phyloP scores from a whole-genome alignment of 2,888 invertebrate species.

The Malthinus flaveolus region DNA sequence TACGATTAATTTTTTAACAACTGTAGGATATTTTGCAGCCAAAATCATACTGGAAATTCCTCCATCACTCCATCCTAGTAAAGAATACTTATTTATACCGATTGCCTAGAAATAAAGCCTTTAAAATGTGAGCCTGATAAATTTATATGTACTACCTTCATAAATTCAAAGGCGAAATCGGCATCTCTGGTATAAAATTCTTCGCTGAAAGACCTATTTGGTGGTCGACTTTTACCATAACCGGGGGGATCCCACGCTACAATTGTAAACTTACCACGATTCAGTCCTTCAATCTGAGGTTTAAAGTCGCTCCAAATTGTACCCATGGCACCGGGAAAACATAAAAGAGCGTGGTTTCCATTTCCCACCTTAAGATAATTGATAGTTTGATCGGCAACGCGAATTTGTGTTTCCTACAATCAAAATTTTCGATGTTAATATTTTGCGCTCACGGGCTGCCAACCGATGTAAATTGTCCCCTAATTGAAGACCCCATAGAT shows the following conservation, averaged over 20 bases:
- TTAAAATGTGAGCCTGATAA: not conserved
- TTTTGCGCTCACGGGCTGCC: too few species aligned
- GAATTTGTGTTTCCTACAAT: constrained; percentile 64
- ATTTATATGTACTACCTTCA: constrained; percentile 62
- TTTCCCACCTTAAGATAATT: constrained; percentile 67
- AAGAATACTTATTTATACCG: constrained; percentile 68
- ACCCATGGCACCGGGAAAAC: constrained; percentile 82
- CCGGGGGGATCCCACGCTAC: constrained; percentile 87
- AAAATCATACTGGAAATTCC: constrained; percentile 77
- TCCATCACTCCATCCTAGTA: constrained; percentile 91
- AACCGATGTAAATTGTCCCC: too few species aligned
- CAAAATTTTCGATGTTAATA: too few species aligned
- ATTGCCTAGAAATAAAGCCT: constrained; percentile 55
- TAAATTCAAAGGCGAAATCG: constrained; percentile 67
- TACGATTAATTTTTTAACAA: constrained; percentile 72
- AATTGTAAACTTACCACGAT: constrained; percentile 64
- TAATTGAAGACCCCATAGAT: too few species aligned
- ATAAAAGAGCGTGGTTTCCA: constrained; percentile 65
- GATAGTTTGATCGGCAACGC: constrained; percentile 62
- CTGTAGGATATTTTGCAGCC: constrained; percentile 70
- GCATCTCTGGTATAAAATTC: constrained; percentile 80
- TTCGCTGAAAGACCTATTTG: constrained; percentile 68
- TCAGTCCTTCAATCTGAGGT: constrained; percentile 71
- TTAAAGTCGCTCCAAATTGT: constrained; percentile 82
- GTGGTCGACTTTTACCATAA: constrained; percentile 82